A percentile compares a stretch with the other conserved stretches of the same genome.
These are phyloP conservation scores for Daktulosphaira vitifoliae DNA, from an alignment of 1,140 invertebrate species.

Conservation along the genomic window DNA sequence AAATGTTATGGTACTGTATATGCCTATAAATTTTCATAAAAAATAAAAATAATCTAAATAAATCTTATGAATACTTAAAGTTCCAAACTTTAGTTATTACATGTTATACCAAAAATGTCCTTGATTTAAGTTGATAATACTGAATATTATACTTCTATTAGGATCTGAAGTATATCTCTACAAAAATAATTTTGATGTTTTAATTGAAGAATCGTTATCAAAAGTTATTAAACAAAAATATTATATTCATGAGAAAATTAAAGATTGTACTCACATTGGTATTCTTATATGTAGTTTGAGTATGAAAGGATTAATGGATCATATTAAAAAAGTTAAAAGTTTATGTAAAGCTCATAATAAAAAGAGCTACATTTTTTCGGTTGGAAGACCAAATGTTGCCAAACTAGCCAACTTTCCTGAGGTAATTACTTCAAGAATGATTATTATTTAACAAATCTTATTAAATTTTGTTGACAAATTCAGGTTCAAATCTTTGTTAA, in stretches of 20 bases:
- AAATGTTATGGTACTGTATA: no score
- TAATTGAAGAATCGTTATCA: constrained; percentile 4
- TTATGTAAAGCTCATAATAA: constrained; percentile 65
- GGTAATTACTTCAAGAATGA: constrained; percentile 46
- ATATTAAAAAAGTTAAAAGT: constrained; percentile 65
- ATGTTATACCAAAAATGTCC: no score
- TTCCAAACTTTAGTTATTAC: no score
- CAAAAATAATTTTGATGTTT: background rate
- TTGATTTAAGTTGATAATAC: no score
- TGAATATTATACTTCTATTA: no score
- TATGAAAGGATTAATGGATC: constrained; percentile 66
- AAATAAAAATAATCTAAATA: no score
- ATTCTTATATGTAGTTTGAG: constrained; percentile 82
- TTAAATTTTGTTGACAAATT: constrained; percentile 41
- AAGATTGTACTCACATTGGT: constrained; percentile 76
- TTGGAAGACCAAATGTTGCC: constrained; percentile 83
- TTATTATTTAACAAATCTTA: constrained; percentile 10
- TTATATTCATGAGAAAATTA: constrained; percentile 77
- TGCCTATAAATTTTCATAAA: no score
- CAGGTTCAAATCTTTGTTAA: constrained; percentile 84
- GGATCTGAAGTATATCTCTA: constrained; percentile 19
- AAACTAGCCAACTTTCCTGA: constrained; percentile 91
- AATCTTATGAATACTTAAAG: no score
- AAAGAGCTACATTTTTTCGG: constrained; percentile 80
- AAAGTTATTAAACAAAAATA: constrained; percentile 62